Base-by-base conservation (phyloP, 2,888 invertebrate genomes). In the Camponotus fellah region DNA sequence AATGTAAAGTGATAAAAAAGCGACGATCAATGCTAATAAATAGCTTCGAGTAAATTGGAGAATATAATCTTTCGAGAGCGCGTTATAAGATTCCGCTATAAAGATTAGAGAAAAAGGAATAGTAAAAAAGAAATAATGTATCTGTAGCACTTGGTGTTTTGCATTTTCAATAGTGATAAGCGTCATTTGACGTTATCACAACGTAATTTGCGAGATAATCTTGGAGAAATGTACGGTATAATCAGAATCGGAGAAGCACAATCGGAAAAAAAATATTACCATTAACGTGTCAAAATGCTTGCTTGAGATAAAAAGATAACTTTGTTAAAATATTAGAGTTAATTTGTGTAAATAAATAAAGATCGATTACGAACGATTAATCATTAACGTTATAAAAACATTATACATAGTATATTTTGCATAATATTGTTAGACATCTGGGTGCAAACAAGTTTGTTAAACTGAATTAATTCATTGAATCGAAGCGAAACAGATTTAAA, bases 1-100 rank as follows among this genome's bases (percentile, higher is more conserved):
- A 66, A 53, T 65, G 43, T 32, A 5, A 60, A n/a, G n/a, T 43
- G 40, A 40, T 66, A 21, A 53, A n/a, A 53, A 53, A 53, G n/a
- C 2, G 8, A n/a, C 8, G n/a, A 53, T 43, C n/a, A 37, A 0
- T 17, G 5, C 0, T 14, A 8, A 5, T 32, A 21, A 49, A 37
- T 26, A 10, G 46, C 64, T 49, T 65, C 0, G 6, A 72, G 17
- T 40, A 49, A 64, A 34, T 5, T 43, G 43, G 21, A 34, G n/a
- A 17, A 34, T 21, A 34, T 2, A 26, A 26, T 32, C 12, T 58
- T 3, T 37, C 34, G 12, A 65, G 21, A 76, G 49, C 17, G 26
- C 37, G 14, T 26, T 3, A n/a, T 1, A 8, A 21, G 21, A 26
- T 58, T 40, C 6, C 17, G 8, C 8, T 49, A 21, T 37, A 53